Evolutionary conservation across 2,113 vertebrate genomes (phyloP).

Genomic region (Vulpes lagopus): DNA sequence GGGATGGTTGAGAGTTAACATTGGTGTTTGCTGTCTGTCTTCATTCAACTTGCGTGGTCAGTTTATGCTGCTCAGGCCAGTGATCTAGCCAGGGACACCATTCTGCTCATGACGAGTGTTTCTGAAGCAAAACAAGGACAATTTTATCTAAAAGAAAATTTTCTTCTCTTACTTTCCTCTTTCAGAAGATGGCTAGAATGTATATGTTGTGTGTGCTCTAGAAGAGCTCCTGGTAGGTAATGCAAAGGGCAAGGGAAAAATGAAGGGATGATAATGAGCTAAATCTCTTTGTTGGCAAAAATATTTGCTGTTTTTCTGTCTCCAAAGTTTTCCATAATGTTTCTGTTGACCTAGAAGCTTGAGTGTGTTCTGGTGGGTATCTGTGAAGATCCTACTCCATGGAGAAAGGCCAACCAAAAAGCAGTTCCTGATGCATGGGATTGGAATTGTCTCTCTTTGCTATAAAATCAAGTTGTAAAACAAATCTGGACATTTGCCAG

Average conservation of each 20-base stretch:
- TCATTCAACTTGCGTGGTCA: not conserved
- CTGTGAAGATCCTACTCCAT: not conserved
- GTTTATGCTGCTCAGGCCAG: not conserved
- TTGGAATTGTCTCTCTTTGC: not conserved
- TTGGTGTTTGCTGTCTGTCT: not conserved
- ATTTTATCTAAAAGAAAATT: constrained; percentile 19
- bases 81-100: not conserved
- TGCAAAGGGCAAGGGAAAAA: not conserved
- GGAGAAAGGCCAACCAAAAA: not conserved
- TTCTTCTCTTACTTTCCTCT: not conserved
- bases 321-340: not conserved
- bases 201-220: not conserved
- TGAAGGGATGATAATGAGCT: not conserved
- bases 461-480: not conserved
- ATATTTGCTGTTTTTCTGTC: not conserved
- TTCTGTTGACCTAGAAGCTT: not conserved
- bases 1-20: not conserved
- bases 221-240: not conserved
- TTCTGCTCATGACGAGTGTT: not conserved
- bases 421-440: not conserved
- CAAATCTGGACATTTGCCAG: not conserved
- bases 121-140: constrained; percentile 13
- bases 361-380: not conserved
- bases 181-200: not conserved
- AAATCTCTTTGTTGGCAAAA: not conserved